Conservation (phyloP, 1,140 invertebrate species). For the Drosophila repleta region DNA sequence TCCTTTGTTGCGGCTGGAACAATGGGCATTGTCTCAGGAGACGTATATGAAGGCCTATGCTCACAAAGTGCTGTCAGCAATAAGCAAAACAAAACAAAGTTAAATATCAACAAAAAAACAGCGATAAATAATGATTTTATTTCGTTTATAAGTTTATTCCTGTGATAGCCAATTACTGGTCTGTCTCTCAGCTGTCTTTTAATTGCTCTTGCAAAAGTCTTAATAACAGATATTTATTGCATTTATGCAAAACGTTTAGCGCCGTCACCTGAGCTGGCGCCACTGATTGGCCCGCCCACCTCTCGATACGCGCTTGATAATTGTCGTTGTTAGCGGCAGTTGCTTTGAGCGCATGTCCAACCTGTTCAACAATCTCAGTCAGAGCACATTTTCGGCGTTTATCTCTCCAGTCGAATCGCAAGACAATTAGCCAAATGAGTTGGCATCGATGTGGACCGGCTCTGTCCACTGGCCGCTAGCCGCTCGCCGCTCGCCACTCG, state of each 20-base stretch:
- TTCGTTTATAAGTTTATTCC: conserved; percentile 18
- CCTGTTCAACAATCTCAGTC: neutral
- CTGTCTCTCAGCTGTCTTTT: conserved; percentile 44
- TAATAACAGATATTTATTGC: conserved; percentile 58
- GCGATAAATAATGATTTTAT: conserved; percentile 19
- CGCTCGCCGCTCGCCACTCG: neutral
- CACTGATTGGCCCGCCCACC: conserved; percentile 35
- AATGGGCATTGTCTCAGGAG: conserved; percentile 62
- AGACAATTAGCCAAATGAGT: conserved; percentile 78
- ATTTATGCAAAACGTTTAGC: conserved; percentile 63
- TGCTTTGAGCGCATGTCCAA: conserved; percentile 1
- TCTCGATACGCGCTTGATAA: neutral
- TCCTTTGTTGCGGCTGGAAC: conserved; percentile 53
- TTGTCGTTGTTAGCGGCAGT: conserved; percentile 5
- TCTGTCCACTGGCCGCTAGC: neutral
- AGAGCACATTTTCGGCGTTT: conserved; percentile 34
- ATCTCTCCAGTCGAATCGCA: conserved; percentile 55
- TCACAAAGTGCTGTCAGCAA: conserved; percentile 13
- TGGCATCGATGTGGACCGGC: conserved; percentile 42
- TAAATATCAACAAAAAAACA: neutral
- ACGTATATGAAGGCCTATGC: conserved; percentile 33
- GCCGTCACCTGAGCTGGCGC: conserved; percentile 67
- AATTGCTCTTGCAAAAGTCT: conserved; percentile 59
- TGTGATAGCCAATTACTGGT: conserved; percentile 35
- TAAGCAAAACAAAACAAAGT: conserved; percentile 21